phyloP scores from a whole-genome alignment of 37 sponge, comb jelly and placozoan species.

The Hexactinellida sp. region DNA sequence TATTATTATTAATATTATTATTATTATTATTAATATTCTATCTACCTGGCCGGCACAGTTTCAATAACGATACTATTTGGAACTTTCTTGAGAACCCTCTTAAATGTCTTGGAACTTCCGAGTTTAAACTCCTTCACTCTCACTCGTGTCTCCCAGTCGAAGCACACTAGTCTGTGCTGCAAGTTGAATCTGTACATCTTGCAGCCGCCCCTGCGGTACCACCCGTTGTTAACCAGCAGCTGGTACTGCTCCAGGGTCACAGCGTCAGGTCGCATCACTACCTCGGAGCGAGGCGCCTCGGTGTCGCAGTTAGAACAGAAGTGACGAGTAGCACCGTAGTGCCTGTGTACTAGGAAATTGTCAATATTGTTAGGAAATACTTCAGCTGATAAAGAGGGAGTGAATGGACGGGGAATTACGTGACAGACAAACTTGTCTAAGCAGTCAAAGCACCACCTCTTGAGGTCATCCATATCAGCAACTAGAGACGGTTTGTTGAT shows the following conservation, averaged over 20 bases:
- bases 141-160: slow-evolving; percentile 20
- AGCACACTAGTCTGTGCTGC: neutral
- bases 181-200: slow-evolving; percentile 15
- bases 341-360: neutral
- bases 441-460: neutral
- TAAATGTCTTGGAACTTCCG: neutral
- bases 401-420: neutral
- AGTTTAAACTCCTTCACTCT: slow-evolving; percentile 14
- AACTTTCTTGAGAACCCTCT: slow-evolving; percentile 11
- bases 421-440: slow-evolving; percentile 11
- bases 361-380: neutral
- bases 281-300: neutral
- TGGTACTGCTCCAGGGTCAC: slow-evolving; percentile 18
- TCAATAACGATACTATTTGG: neutral
- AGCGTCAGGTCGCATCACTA: slow-evolving; percentile 2
- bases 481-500: neutral
- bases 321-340: neutral
- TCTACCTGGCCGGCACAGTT: neutral
- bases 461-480: neutral
- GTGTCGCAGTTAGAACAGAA: slow-evolving; percentile 24
- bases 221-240: slow-evolving; percentile 21
- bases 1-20: too few species aligned
- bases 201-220: slow-evolving; percentile 25
- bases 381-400: neutral
- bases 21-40: too few species aligned